Percentiles rank a stretch among this genome's conserved stretches.
These are phyloP conservation scores for Bombus sibiricus DNA, from an alignment of 1,140 invertebrate species.

Conservation along the genomic window DNA sequence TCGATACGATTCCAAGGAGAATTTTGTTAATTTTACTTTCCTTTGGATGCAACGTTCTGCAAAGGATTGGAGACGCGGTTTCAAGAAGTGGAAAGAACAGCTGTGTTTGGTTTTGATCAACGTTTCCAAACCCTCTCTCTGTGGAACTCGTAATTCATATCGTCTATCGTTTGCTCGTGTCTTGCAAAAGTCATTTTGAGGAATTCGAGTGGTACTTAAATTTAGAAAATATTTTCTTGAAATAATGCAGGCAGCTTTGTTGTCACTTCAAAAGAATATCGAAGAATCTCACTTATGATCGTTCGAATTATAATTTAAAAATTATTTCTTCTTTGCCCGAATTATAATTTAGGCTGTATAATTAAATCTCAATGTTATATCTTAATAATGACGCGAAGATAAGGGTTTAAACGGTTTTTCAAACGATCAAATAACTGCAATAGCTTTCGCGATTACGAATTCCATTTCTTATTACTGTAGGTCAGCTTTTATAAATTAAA, in stretches of 20 bases:
- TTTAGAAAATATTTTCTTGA: background rate
- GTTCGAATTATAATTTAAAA: too few relatives aligned
- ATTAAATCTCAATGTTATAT: too few relatives aligned
- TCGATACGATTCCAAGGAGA: background rate
- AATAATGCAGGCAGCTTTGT: too few relatives aligned
- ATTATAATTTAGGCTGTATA: too few relatives aligned
- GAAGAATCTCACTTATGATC: too few relatives aligned
- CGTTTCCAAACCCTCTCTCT: background rate
- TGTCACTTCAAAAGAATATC: background rate
- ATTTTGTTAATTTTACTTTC: background rate
- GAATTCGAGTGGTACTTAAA: too few relatives aligned
- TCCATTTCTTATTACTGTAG: background rate
- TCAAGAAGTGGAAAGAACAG: background rate
- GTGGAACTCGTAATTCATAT: background rate
- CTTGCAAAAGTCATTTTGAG: too few relatives aligned
- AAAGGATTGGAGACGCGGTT: background rate
- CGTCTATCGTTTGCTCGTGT: background rate
- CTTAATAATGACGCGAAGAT: too few relatives aligned
- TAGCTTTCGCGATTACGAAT: background rate
- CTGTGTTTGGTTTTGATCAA: conserved; percentile 3
- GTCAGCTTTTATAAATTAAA: too few relatives aligned
- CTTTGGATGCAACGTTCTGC: background rate
- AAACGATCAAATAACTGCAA: too few relatives aligned
- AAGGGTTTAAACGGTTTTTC: too few relatives aligned
- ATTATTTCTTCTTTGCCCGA: too few relatives aligned